Evolutionary conservation across 2,888 invertebrate genomes (phyloP).

Genomic region (Pseudococcus jackbeardsleyi): DNA sequence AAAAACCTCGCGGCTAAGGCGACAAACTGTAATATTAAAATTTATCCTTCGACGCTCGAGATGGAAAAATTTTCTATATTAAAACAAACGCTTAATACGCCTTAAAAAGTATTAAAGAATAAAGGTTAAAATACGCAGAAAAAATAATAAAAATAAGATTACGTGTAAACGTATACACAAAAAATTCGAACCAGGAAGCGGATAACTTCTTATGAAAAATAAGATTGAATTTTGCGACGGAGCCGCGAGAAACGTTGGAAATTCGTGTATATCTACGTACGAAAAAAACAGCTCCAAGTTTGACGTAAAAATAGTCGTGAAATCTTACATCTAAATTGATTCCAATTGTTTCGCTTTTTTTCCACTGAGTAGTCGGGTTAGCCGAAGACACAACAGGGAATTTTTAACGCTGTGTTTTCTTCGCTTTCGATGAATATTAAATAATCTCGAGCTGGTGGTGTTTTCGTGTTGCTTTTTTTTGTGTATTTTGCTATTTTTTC

Average conservation of each 20-base stretch:
- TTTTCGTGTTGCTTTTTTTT: neutral
- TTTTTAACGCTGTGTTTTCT: slow-evolving; percentile 35
- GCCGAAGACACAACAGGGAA: slow-evolving; percentile 37
- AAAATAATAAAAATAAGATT: slow-evolving; percentile 20
- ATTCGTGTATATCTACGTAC: neutral
- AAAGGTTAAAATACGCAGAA: slow-evolving; percentile 5
- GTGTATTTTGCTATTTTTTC: neutral
- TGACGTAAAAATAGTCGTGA: slow-evolving; percentile 35
- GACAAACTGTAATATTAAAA: slow-evolving; percentile 29
- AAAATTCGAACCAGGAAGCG: neutral
- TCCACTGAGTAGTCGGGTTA: slow-evolving; percentile 34
- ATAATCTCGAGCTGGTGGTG: slow-evolving; percentile 3
- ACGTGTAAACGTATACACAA: slow-evolving; percentile 11
- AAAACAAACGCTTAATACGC: slow-evolving; percentile 22
- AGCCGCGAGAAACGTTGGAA: neutral
- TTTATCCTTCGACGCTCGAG: neutral
- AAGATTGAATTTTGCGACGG: slow-evolving; percentile 18
- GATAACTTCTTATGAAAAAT: slow-evolving; percentile 37
- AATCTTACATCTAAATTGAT: slow-evolving; percentile 48
- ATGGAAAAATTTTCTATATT: slow-evolving; percentile 6
- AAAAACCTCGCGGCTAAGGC: neutral
- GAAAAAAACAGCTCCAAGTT: neutral
- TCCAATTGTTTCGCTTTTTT: slow-evolving; percentile 38
- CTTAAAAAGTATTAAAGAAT: slow-evolving; percentile 6
- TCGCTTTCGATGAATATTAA: slow-evolving; percentile 50